Percentiles rank a stretch among this genome's conserved stretches.
Conservation (phyloP, 2,888 invertebrate species). For the Thysanoteuthis rhombus region DNA sequence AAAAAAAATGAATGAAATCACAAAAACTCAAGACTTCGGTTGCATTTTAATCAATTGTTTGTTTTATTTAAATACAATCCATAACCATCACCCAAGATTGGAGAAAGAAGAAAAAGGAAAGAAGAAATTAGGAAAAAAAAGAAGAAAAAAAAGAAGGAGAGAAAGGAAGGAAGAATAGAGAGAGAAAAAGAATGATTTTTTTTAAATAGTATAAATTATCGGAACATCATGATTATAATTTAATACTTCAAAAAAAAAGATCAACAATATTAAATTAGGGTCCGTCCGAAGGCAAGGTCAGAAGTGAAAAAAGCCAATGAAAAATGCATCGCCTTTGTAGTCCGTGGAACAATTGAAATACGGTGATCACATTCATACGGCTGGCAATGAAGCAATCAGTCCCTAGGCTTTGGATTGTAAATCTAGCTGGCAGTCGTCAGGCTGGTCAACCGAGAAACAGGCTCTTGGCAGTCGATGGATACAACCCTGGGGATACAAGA, state of each 20-base stretch:
- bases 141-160: neutral
- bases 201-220: neutral
- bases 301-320: neutral
- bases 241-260: neutral
- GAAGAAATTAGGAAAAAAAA: neutral
- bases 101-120: neutral
- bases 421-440: neutral
- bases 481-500: neutral
- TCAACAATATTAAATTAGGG: neutral
- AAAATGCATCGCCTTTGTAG: neutral
- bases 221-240: neutral
- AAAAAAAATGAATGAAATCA: neutral
- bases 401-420: neutral
- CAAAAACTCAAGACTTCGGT: neutral
- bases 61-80: neutral
- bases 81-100: neutral
- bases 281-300: neutral
- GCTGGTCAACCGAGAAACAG: neutral
- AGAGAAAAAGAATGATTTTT: too few relatives aligned
- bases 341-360: neutral
- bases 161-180: neutral
- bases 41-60: neutral
- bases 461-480: conserved; percentile 12
- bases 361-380: neutral
- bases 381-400: neutral